These are phyloP conservation scores for Pachycephala philippinensis DNA, from an alignment of 2,113 vertebrate species.

Conservation along the genomic window DNA sequence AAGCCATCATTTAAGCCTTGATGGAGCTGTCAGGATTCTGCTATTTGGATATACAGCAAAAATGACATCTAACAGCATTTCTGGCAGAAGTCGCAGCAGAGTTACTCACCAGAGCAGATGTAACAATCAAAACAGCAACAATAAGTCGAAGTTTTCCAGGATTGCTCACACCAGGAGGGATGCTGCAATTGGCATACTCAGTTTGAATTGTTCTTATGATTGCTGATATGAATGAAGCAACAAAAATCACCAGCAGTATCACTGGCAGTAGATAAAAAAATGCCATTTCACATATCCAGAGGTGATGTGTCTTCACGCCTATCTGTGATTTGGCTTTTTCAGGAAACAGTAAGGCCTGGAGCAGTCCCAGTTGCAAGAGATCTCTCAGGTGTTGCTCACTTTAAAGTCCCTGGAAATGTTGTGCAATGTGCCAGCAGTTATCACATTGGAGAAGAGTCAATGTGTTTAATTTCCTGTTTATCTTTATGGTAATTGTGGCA, in stretches of 20 bases:
- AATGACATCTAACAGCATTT: background rate
- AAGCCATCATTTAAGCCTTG: background rate
- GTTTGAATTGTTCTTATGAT: background rate
- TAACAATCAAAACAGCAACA: background rate
- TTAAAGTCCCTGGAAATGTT: background rate
- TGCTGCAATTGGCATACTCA: background rate
- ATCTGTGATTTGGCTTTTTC: background rate
- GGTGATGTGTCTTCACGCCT: background rate
- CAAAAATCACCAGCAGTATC: background rate
- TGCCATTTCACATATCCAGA: background rate
- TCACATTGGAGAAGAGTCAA: background rate
- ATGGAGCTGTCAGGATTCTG: background rate
- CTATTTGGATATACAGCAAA: background rate
- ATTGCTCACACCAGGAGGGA: background rate
- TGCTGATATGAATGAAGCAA: background rate
- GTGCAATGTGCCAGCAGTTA: background rate
- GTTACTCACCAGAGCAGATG: background rate
- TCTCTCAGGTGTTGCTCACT: background rate
- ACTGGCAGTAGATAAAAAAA: background rate
- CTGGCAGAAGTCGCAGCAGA: background rate
- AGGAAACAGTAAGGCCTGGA: background rate
- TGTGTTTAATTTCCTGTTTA: constrained; percentile 10
- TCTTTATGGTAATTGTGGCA: background rate
- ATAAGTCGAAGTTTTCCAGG: background rate
- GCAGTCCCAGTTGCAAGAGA: background rate